Percentiles rank a stretch among this genome's conserved stretches.
Evolutionary conservation across 2,797 vertebrate genomes (phyloP).

Genomic region (Leucoraja ocellata): DNA sequence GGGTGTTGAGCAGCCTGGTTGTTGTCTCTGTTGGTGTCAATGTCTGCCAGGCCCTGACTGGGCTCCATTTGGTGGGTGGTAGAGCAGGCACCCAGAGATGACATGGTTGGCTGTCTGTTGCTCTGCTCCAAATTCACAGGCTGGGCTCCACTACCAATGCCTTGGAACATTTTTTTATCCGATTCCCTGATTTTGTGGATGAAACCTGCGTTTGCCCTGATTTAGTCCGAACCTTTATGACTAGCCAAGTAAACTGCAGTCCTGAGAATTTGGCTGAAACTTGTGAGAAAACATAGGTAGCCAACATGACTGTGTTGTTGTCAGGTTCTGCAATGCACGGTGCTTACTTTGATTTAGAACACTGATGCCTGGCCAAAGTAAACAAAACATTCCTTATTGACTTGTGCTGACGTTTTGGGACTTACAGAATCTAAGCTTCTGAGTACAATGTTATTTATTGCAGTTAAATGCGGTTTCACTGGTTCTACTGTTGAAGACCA

Average conservation of each 20-base stretch:
- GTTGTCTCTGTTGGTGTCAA: no score
- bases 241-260: background rate
- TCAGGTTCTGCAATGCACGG: background rate
- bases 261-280: background rate
- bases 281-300: background rate
- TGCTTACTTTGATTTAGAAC: background rate
- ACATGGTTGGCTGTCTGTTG: no score
- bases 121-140: no score
- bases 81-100: no score
- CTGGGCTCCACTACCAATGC: background rate
- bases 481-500: background rate
- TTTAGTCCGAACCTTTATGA: background rate
- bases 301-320: background rate
- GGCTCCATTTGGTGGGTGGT: no score
- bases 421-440: slow-evolving; percentile 26
- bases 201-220: background rate
- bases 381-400: slow-evolving; percentile 16
- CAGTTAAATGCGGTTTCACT: background rate
- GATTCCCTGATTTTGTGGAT: background rate
- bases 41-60: no score
- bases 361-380: slow-evolving; percentile 6
- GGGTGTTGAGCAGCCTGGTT: no score
- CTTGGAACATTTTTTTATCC: background rate
- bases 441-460: slow-evolving; percentile 16
- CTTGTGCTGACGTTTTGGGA: background rate